Conservation (phyloP, 2,113 vertebrate species). For the Podarcis cretensis region DNA sequence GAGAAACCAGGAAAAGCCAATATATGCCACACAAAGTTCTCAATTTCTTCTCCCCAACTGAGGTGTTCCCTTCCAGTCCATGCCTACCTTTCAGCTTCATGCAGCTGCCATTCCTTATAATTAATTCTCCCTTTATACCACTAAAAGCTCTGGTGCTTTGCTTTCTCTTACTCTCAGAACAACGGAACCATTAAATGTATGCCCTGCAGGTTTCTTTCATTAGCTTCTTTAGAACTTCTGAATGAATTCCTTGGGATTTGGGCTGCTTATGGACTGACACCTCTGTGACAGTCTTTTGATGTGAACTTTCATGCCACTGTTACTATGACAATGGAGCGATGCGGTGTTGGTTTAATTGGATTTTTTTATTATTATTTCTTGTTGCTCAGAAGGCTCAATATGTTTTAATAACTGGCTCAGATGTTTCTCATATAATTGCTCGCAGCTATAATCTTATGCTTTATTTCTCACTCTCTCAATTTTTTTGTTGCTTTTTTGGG, state of each 20-base stretch:
- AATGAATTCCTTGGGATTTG: conserved; percentile 65
- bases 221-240: conserved; percentile 69
- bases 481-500: too few relatives aligned
- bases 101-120: neutral
- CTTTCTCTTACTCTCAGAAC: conserved; percentile 50
- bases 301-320: conserved; percentile 65
- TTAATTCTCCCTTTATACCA: conserved; percentile 31
- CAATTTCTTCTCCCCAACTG: neutral
- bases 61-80: neutral
- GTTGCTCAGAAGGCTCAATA: conserved; percentile 54
- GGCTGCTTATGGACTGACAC: conserved; percentile 60
- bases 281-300: conserved; percentile 67
- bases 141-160: conserved; percentile 30
- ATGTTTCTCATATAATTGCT: conserved; percentile 52
- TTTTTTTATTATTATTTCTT: conserved; percentile 63
- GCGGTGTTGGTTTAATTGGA: conserved; percentile 58
- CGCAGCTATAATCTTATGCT: conserved; percentile 46
- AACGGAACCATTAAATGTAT: conserved; percentile 43
- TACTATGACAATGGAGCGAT: conserved; percentile 68
- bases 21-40: neutral
- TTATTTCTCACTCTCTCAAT: neutral
- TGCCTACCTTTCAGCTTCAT: conserved; percentile 10
- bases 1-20: neutral
- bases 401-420: conserved; percentile 68
- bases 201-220: conserved; percentile 60